These are phyloP conservation scores for Gobiocypris rarus DNA, from an alignment of 2,113 vertebrate genomes.

Conservation along the genomic window DNA sequence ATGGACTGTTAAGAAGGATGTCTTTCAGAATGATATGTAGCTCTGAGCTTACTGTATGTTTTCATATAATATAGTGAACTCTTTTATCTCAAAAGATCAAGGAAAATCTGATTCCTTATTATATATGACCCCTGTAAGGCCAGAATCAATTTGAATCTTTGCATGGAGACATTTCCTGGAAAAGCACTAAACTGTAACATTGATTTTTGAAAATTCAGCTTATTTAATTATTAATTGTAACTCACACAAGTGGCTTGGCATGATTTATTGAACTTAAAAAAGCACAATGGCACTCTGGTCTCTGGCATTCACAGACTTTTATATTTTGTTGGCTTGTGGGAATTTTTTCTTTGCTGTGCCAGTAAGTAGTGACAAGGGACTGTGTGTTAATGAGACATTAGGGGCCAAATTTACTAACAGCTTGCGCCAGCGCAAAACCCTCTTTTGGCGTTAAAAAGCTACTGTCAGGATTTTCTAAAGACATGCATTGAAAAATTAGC, in stretches of 20 bases:
- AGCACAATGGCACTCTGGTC: background rate
- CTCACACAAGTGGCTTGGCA: background rate
- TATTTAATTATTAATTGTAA: conserved; percentile 15
- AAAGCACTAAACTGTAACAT: conserved; percentile 10
- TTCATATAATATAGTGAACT: background rate
- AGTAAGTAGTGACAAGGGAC: background rate
- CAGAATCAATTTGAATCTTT: background rate
- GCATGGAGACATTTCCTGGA: background rate
- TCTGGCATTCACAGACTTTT: background rate
- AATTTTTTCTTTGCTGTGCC: background rate
- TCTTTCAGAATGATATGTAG: background rate
- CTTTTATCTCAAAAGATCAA: conserved; percentile 16
- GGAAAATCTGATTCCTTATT: background rate
- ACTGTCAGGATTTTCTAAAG: no score
- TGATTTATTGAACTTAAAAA: background rate
- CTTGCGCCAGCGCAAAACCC: no score
- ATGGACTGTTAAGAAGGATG: background rate
- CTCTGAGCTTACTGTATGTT: background rate
- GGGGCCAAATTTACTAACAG: no score
- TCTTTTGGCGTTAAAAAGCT: no score
- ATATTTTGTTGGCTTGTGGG: background rate
- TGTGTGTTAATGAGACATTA: background rate
- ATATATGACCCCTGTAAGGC: background rate
- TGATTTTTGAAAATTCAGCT: background rate
- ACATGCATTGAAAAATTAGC: no score